Base-by-base conservation (phyloP, 2,113 vertebrate species). In the Varanus komodoensis region DNA sequence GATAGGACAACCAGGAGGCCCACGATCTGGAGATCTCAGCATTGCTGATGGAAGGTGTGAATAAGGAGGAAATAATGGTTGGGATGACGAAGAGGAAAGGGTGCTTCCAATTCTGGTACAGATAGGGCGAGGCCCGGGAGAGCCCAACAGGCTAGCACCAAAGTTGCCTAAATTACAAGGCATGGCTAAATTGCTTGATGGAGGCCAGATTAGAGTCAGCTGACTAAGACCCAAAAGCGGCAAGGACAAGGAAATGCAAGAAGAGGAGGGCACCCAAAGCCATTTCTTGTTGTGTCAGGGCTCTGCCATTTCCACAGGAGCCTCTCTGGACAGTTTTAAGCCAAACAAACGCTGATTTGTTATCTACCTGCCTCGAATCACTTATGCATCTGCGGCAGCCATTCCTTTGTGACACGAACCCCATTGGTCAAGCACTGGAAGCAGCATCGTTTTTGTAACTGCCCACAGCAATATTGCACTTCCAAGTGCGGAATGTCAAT, bases 31-130 rank as follows among this genome's bases (percentile, higher is more conserved):
- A 61, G 57, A 14, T 12, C 57, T 61, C 57, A 61, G 19, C 17
- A 44, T 50, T 94, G 92, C 93, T 95, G 92, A 94, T 81, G 92
- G 92, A 93, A 92, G 93, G 87, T 83, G 17, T 92, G 92, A 89
- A 84, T 95, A 87, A 92, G 89, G 89, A 17, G 57, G 83, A 54
- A 89, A 91, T 91, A 92, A 94, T n/a, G 50, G 57, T 6, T 48
- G 54, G 57, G 8, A 71, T 44, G 38, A 44, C 38, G 3, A 44
- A 44, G 38, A 44, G 38, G 89, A 94, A 94, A 91, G 93, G 92
- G 89, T 96, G 89, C 88, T 93, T 93, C 74, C 27, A 12, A 48
- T 68, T 44, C 19, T 67, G 93, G 86, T 61, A 44, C 93, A 21
- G 91, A 32, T 90, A 92, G 73, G 32, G 82, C 78, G 89, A 82